Conservation (phyloP, 2,797 vertebrate genomes). For the Centroberyx gerrardi region DNA sequence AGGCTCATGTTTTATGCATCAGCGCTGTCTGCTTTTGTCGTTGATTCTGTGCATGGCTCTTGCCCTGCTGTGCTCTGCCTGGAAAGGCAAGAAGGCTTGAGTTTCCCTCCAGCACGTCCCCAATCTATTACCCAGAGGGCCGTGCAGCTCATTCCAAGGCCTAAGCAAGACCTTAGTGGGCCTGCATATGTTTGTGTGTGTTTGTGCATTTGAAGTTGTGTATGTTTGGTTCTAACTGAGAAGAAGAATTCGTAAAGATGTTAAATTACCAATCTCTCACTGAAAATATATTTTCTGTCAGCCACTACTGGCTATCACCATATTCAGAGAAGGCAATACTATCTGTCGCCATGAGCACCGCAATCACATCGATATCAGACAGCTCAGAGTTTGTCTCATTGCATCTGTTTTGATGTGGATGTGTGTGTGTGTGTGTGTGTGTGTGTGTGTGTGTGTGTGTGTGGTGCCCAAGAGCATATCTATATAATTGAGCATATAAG, state of each 20-base stretch:
- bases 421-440: not conserved
- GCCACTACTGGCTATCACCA: not conserved
- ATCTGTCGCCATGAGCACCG: no score
- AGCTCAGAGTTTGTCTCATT: not conserved
- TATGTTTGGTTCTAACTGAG: not conserved
- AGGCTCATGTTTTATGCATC: slow-evolving; percentile 83
- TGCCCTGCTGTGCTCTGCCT: slow-evolving; percentile 63
- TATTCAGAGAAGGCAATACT: no score
- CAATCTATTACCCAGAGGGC: slow-evolving; percentile 71
- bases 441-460: not conserved
- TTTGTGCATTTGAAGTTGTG: slow-evolving; percentile 19
- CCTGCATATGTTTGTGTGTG: slow-evolving; percentile 21
- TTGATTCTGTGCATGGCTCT: slow-evolving; percentile 70
- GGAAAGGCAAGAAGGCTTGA: slow-evolving; percentile 73
- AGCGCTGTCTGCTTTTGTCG: slow-evolving; percentile 80
- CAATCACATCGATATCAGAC: no score
- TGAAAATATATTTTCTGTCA: not conserved
- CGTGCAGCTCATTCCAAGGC: slow-evolving; percentile 66
- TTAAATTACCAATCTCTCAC: not conserved
- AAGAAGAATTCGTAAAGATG: not conserved
- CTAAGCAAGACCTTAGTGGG: slow-evolving; percentile 69
- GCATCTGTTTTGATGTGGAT: not conserved
- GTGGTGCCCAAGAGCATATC: not conserved
- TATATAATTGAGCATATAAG: slow-evolving; percentile 19
- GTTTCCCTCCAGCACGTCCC: slow-evolving; percentile 75